A percentile compares a stretch with the other conserved stretches of the same genome.
phyloP scores from a whole-genome alignment of 2,797 vertebrate species.

The Enteromius mattozi region DNA sequence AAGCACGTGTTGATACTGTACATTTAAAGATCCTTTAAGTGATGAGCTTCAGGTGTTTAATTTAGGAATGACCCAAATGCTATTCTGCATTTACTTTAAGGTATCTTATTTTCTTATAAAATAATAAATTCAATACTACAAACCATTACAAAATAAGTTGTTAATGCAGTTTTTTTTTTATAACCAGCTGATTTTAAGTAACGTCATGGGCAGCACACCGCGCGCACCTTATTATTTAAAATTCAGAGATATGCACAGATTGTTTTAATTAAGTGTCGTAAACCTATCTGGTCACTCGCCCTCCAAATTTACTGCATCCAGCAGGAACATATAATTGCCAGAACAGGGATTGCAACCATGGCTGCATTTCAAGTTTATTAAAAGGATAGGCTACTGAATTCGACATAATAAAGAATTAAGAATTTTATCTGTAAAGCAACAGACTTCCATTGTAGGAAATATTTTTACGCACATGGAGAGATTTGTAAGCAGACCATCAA shows the following conservation, averaged over 20 bases:
- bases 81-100: background rate
- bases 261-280: conserved; percentile 50
- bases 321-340: conserved; percentile 26
- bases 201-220: background rate
- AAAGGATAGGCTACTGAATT: background rate
- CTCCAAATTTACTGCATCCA: conserved; percentile 39
- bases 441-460: background rate
- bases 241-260: conserved; percentile 47
- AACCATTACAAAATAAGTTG: background rate
- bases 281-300: conserved; percentile 30
- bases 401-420: background rate
- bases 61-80: background rate
- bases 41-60: background rate
- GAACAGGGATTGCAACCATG: background rate
- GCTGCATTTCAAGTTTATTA: conserved; percentile 11
- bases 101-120: background rate
- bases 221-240: conserved; percentile 28
- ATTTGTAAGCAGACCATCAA: background rate
- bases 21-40: background rate
- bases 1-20: background rate
- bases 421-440: background rate
- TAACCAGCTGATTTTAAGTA: background rate
- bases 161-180: conserved; percentile 12
- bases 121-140: background rate
- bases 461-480: background rate